These are phyloP conservation scores for Atlantisia rogersi DNA, from an alignment of 2,113 vertebrate species.

Conservation along the genomic window DNA sequence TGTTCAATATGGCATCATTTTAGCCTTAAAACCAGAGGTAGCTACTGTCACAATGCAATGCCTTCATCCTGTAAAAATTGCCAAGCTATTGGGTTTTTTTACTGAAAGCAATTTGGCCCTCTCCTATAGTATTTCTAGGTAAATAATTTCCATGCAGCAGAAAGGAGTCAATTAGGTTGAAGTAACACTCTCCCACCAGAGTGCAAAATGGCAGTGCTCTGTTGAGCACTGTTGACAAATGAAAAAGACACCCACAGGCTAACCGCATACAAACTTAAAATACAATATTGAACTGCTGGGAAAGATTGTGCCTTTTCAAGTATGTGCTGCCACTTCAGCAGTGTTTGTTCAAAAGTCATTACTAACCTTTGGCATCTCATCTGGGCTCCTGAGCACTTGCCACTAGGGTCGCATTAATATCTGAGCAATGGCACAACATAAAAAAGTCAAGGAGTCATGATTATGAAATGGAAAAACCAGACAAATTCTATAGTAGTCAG, in stretches of 20 bases:
- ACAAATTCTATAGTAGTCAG: neutral
- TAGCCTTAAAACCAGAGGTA: neutral
- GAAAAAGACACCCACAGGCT: conserved; percentile 44
- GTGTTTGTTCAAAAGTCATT: conserved; percentile 68
- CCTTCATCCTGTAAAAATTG: neutral
- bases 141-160: conserved; percentile 30
- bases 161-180: conserved; percentile 44
- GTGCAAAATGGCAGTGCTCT: conserved; percentile 33
- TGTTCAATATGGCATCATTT: neutral
- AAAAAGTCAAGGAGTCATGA: neutral
- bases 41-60: neutral
- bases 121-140: neutral
- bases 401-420: conserved; percentile 58
- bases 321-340: conserved; percentile 15
- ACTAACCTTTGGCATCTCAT: conserved; percentile 72
- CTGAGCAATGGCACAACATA: conserved; percentile 19
- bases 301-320: conserved; percentile 36
- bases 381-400: conserved; percentile 43
- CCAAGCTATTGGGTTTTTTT: neutral
- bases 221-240: conserved; percentile 39
- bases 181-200: neutral
- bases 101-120: neutral
- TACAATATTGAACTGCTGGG: conserved; percentile 36
- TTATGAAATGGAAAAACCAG: neutral
- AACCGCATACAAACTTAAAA: conserved; percentile 50